Conservation (phyloP, 2,888 invertebrate species). For the Bellardia bayeri region DNA sequence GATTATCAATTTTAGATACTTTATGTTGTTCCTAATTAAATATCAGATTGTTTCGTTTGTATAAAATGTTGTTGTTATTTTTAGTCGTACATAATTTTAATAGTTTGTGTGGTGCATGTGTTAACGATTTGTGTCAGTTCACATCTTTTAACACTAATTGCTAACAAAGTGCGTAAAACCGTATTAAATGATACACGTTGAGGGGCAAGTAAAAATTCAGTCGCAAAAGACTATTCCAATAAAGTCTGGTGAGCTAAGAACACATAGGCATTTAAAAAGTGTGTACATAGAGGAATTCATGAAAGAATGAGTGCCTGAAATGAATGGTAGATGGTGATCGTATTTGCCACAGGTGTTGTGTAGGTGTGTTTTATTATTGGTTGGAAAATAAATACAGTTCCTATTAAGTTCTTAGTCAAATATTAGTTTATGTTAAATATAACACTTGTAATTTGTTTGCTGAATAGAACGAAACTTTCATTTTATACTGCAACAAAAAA, state of each 20-base stretch:
- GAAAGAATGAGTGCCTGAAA: neutral
- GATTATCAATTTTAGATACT: constrained; percentile 50
- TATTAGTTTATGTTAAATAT: too few species aligned
- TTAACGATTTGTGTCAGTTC: constrained; percentile 66
- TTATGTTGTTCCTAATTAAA: constrained; percentile 46
- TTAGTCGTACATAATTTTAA: neutral
- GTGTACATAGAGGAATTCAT: neutral
- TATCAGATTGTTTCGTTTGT: constrained; percentile 40
- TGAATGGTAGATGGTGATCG: too few species aligned
- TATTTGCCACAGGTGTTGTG: neutral
- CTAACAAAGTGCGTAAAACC: constrained; percentile 60
- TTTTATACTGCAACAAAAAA: too few species aligned
- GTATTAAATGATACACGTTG: neutral
- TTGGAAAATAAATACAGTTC: too few species aligned
- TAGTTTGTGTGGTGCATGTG: constrained; percentile 58
- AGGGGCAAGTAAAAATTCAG: constrained; percentile 1
- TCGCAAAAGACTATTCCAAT: neutral
- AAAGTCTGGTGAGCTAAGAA: neutral
- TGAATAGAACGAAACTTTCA: too few species aligned
- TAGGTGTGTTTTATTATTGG: neutral
- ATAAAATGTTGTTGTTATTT: neutral
- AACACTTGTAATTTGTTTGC: too few species aligned
- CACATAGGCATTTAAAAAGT: neutral
- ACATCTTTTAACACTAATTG: constrained; percentile 65
- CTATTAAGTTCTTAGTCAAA: too few species aligned